Evolutionary conservation across 2,113 vertebrate genomes (phyloP).

Genomic region (Agelaius tricolor): DNA sequence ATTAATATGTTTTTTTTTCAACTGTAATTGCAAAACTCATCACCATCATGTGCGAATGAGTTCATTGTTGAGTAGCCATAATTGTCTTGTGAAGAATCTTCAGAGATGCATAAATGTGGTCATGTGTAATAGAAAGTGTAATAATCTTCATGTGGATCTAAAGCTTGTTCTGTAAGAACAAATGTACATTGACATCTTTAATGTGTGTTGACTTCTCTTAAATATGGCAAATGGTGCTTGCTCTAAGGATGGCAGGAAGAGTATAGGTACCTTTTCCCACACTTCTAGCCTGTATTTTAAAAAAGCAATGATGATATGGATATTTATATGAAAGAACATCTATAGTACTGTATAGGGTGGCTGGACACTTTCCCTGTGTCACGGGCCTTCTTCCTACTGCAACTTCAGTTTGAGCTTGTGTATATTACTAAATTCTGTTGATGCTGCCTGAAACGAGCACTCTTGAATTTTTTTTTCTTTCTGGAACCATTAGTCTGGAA

Average conservation of each 20-base stretch:
- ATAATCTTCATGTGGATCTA: background rate
- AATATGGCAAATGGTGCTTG: slow-evolving; percentile 21
- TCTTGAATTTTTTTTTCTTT: background rate
- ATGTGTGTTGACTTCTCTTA: background rate
- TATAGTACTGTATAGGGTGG: background rate
- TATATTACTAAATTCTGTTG: background rate
- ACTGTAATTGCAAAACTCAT: background rate
- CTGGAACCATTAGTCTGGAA: background rate
- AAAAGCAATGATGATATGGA: background rate
- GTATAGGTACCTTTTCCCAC: background rate
- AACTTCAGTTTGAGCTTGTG: background rate
- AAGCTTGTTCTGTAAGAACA: background rate
- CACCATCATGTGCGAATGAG: background rate
- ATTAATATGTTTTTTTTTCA: background rate
- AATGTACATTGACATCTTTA: background rate
- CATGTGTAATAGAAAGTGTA: background rate
- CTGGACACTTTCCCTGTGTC: background rate
- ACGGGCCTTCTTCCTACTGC: background rate
- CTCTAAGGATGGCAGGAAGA: slow-evolving; percentile 30
- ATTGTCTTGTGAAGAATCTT: slow-evolving; percentile 3
- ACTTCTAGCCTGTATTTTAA: background rate
- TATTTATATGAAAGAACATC: background rate
- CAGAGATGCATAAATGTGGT: slow-evolving; percentile 29
- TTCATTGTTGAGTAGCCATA: background rate
- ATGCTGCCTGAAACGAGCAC: background rate